phyloP scores from a whole-genome alignment of 1,140 invertebrate species.

The Cyphomyrmex costatus region DNA sequence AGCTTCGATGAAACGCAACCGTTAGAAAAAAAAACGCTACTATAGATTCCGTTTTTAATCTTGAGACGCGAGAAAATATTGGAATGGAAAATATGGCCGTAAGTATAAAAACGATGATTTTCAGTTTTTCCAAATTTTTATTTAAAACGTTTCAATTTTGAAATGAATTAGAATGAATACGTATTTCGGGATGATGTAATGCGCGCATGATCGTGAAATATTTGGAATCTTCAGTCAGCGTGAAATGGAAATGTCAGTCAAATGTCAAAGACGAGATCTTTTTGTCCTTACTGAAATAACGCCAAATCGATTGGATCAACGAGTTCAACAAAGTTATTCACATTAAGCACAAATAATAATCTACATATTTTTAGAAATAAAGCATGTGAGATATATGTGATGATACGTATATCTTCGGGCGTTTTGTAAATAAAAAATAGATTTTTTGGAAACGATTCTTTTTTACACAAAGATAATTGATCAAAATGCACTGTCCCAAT shows the following conservation, averaged over 20 bases:
- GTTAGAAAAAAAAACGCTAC: background rate
- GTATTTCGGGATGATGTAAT: constrained; percentile 19
- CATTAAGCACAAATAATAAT: background rate
- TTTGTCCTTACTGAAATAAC: constrained; percentile 32
- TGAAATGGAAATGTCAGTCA: constrained; percentile 62
- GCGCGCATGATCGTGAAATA: background rate
- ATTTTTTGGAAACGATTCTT: background rate
- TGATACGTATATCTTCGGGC: background rate
- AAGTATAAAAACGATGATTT: background rate
- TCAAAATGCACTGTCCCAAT: constrained; percentile 15
- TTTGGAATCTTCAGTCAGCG: constrained; percentile 10
- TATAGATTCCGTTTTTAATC: background rate
- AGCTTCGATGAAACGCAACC: background rate
- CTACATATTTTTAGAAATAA: background rate
- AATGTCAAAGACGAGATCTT: constrained; percentile 33
- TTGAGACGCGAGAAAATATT: background rate
- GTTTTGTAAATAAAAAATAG: constrained; percentile 22
- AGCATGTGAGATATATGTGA: background rate
- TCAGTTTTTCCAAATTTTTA: background rate
- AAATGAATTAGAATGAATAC: background rate
- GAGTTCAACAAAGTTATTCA: background rate
- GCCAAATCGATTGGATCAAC: background rate
- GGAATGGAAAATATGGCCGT: background rate
- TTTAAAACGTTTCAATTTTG: background rate
- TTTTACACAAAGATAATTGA: background rate